Percentiles rank a stretch among this genome's conserved stretches.
phyloP scores from a whole-genome alignment of 2,888 invertebrate genomes.

The Ophioninae sp. region DNA sequence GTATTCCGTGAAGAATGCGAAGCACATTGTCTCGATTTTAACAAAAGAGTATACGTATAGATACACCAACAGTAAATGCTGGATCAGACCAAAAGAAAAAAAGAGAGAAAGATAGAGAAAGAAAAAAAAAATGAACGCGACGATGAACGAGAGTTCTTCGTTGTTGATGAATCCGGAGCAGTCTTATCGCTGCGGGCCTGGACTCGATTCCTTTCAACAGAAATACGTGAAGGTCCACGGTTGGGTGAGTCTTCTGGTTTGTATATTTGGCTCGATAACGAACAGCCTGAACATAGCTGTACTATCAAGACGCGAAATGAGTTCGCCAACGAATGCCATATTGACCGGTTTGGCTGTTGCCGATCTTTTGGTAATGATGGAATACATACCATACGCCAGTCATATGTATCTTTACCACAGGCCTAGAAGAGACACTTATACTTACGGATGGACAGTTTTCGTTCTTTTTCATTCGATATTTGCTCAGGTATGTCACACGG shows the following conservation, averaged over 20 bases:
- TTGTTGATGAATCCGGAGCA: slow-evolving; percentile 38
- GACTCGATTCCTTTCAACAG: slow-evolving; percentile 84
- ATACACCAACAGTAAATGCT: too few relatives aligned
- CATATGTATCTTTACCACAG: slow-evolving; percentile 87
- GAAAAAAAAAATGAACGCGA: slow-evolving; percentile 63
- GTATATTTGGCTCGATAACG: slow-evolving; percentile 93
- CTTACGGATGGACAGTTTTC: slow-evolving; percentile 91
- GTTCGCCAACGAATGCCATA: slow-evolving; percentile 94
- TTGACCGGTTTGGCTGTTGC: slow-evolving; percentile 95
- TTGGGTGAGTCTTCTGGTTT: slow-evolving; percentile 92
- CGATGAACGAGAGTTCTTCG: slow-evolving; percentile 56
- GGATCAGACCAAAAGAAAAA: too few relatives aligned
- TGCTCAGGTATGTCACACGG: slow-evolving; percentile 93
- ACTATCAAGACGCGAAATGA: slow-evolving; percentile 94
- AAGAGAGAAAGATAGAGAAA: slow-evolving; percentile 11
- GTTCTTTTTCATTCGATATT: slow-evolving; percentile 96
- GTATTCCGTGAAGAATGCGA: too few relatives aligned
- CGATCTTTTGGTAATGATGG: slow-evolving; percentile 96
- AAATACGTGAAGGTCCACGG: slow-evolving; percentile 91
- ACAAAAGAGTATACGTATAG: too few relatives aligned
- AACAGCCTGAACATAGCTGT: slow-evolving; percentile 96
- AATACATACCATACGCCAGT: slow-evolving; percentile 94
- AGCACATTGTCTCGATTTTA: too few relatives aligned
- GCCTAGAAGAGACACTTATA: slow-evolving; percentile 82
- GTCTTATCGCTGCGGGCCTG: slow-evolving; percentile 82